Evolutionary conservation across 37 sponge, comb jelly and placozoan genomes (phyloP).

Genomic region (Cladorhizidae sp.): DNA sequence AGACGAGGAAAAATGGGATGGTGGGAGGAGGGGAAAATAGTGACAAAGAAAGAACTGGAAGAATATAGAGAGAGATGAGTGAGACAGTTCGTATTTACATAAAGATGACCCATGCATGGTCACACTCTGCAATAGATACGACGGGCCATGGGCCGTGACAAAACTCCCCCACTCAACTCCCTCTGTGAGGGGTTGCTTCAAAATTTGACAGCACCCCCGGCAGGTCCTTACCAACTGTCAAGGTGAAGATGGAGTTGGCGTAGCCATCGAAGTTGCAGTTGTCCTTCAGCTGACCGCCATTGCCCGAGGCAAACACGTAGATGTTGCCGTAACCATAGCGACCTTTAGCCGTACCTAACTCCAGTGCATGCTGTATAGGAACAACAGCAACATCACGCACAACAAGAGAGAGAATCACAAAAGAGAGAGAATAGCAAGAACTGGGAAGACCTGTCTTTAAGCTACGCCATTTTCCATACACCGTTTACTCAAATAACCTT

Average conservation of each 20-base stretch:
- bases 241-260: slow-evolving; percentile 89
- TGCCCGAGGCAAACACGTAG: slow-evolving; percentile 95
- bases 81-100: too few species aligned
- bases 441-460: too few species aligned
- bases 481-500: too few species aligned
- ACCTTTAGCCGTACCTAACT: slow-evolving; percentile 53
- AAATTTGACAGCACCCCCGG: too few species aligned
- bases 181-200: background rate
- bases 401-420: background rate
- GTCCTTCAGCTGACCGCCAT: slow-evolving; percentile 73
- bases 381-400: background rate
- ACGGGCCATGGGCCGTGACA: too few species aligned
- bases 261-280: slow-evolving; percentile 97
- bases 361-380: slow-evolving; percentile 34
- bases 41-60: background rate
- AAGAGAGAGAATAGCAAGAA: background rate
- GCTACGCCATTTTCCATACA: too few species aligned
- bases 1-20: background rate
- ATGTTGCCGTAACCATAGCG: slow-evolving; percentile 88
- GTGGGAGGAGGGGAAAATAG: background rate
- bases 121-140: too few species aligned
- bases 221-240: slow-evolving; percentile 63
- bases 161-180: background rate
- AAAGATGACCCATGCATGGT: too few species aligned
- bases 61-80: too few species aligned